A percentile compares a stretch with the other conserved stretches of the same genome.
Conservation (phyloP, 2,113 vertebrate genomes). For the Lynx canadensis region DNA sequence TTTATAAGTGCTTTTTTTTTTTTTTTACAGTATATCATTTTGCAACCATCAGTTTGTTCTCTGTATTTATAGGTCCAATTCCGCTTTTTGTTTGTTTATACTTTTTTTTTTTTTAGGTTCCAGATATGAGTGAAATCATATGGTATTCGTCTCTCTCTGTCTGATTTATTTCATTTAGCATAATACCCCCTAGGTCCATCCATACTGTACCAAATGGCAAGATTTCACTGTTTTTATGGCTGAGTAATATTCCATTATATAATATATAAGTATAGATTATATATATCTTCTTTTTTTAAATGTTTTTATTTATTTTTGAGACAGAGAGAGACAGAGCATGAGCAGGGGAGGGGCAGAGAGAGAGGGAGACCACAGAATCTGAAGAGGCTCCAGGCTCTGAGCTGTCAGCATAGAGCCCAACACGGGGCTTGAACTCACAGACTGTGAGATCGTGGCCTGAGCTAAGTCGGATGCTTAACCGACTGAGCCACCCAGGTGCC, state of each 20-base stretch:
- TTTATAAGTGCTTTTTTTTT: background rate
- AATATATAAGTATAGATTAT: background rate
- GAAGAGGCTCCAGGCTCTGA: no score
- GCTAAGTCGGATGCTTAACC: no score
- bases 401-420: no score
- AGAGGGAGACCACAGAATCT: no score
- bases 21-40: background rate
- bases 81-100: background rate
- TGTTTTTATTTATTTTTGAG: no score
- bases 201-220: background rate
- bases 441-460: no score
- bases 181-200: background rate
- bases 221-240: background rate
- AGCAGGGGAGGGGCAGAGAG: no score
- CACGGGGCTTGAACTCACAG: no score
- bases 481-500: no score
- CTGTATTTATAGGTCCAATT: background rate
- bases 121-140: background rate
- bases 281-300: background rate
- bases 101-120: background rate
- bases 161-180: background rate
- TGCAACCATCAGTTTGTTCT: background rate
- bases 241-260: background rate
- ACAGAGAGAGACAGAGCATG: no score
- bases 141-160: background rate